Evolutionary conservation across 2,888 invertebrate species (phyloP).

Genomic region (Eurytoma californica): DNA sequence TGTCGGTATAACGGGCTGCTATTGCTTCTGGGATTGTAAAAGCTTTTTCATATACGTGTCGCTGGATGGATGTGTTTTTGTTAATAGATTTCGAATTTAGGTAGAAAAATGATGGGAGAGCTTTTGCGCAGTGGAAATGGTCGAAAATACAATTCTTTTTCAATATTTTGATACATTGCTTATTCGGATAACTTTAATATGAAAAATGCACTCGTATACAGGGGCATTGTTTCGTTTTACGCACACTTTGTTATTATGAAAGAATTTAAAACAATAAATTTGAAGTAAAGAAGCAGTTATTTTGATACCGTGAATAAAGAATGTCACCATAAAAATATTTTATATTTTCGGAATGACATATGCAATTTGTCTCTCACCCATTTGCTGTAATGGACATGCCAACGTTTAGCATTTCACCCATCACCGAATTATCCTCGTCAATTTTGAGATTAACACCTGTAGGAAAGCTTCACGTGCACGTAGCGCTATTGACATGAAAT

Average conservation of each 20-base stretch:
- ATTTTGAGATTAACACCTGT: constrained; percentile 3
- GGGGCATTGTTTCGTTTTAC: too few relatives aligned
- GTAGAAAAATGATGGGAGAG: background rate
- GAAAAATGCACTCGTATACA: too few relatives aligned
- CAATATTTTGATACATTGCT: background rate
- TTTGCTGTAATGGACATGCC: constrained; percentile 20
- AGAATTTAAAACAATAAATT: too few relatives aligned
- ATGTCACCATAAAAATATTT: too few relatives aligned
- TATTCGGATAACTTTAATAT: background rate
- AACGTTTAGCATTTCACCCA: constrained; percentile 25
- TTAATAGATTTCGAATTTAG: background rate
- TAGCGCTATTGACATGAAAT: too few relatives aligned
- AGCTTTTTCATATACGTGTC: background rate
- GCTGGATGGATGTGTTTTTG: background rate
- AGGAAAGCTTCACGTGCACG: constrained; percentile 2
- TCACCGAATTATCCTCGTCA: constrained; percentile 34
- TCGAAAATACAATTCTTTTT: background rate
- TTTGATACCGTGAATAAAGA: too few relatives aligned
- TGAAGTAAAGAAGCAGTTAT: too few relatives aligned
- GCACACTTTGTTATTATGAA: too few relatives aligned
- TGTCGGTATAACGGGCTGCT: background rate
- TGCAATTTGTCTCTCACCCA: background rate
- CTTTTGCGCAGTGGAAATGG: background rate
- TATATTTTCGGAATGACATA: background rate
- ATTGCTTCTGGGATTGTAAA: background rate